phyloP scores from a whole-genome alignment of 1,140 invertebrate species.

The Pogonomyrmex barbatus region DNA sequence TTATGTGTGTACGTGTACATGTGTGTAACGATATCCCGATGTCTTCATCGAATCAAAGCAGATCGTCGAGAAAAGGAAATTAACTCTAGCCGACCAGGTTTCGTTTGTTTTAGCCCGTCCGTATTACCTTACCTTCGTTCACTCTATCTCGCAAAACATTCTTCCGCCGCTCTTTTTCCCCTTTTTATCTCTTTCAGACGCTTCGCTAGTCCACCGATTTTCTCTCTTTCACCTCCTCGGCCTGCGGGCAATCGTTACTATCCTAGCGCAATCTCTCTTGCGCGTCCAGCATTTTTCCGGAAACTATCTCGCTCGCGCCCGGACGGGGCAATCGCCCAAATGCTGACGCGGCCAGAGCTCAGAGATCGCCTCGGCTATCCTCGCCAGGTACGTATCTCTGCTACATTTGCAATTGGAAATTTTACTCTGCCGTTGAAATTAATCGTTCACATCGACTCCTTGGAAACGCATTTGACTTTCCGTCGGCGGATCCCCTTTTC shows the following conservation, averaged over 20 bases:
- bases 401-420: constrained; percentile 79
- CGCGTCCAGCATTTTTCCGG: constrained; percentile 79
- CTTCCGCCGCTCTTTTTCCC: constrained; percentile 25
- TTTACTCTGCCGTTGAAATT: constrained; percentile 72
- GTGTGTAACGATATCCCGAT: background rate
- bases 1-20: background rate
- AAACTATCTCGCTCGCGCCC: constrained; percentile 74
- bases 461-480: constrained; percentile 18
- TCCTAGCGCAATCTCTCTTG: constrained; percentile 75
- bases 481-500: background rate
- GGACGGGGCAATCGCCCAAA: constrained; percentile 73
- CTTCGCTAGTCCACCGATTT: constrained; percentile 15
- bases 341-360: constrained; percentile 74
- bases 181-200: constrained; percentile 42
- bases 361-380: constrained; percentile 63
- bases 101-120: constrained; percentile 65
- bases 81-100: constrained; percentile 70
- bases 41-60: constrained; percentile 47
- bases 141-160: constrained; percentile 53
- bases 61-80: constrained; percentile 68
- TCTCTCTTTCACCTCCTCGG: constrained; percentile 38
- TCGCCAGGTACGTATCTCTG: constrained; percentile 72
- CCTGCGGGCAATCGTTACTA: constrained; percentile 54
- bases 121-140: constrained; percentile 60
- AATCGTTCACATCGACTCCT: constrained; percentile 65